These are phyloP conservation scores for Eilema griseolum DNA, from an alignment of 2,888 invertebrate species.

Conservation along the genomic window DNA sequence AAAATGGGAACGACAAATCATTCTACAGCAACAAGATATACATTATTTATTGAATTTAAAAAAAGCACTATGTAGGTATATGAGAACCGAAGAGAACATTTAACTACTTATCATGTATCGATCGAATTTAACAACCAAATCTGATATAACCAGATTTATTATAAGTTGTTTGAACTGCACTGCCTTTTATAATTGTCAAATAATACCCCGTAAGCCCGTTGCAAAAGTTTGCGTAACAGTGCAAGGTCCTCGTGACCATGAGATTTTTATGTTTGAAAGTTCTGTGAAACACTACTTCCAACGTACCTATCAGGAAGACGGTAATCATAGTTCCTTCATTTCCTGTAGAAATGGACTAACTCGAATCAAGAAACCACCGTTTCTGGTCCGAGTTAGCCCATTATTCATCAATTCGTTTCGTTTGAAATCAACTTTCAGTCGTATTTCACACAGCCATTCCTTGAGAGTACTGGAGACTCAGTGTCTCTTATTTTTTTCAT, in stretches of 20 bases:
- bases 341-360: not conserved
- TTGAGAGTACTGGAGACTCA: not conserved
- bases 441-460: not conserved
- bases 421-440: not conserved
- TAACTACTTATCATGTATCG: not conserved
- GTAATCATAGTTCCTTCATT: not conserved
- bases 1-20: not conserved
- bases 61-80: not conserved
- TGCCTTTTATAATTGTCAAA: not conserved
- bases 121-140: not conserved
- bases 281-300: not conserved
- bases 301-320: not conserved
- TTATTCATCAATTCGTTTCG: too few relatives aligned
- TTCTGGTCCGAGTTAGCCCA: too few relatives aligned
- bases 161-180: not conserved
- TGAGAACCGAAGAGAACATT: not conserved
- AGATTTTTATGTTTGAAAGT: not conserved
- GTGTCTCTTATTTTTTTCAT: not conserved
- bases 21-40: not conserved
- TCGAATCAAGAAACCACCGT: too few relatives aligned
- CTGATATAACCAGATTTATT: not conserved
- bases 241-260: not conserved
- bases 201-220: not conserved
- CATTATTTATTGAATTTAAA: not conserved
- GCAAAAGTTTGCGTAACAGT: not conserved